These are phyloP conservation scores for Callimorpha dominula DNA, from an alignment of 2,888 invertebrate species.

Conservation along the genomic window DNA sequence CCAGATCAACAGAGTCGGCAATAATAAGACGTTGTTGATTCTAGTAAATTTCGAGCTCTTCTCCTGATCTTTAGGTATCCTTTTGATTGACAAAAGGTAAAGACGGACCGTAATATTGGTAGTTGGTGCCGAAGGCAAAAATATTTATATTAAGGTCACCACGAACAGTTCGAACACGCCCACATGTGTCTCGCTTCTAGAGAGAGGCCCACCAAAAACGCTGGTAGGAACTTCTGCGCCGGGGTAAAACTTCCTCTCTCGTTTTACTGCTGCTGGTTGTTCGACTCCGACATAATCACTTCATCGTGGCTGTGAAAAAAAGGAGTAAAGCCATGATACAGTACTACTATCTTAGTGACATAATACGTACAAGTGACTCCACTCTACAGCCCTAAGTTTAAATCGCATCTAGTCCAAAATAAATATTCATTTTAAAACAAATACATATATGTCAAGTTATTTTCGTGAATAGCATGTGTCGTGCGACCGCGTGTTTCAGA, in stretches of 20 bases:
- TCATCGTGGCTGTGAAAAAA: neutral
- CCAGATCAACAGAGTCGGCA: no score
- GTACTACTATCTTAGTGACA: no score
- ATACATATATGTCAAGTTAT: conserved; percentile 30
- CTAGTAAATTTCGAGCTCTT: no score
- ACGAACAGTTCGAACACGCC: neutral
- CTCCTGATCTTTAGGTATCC: neutral
- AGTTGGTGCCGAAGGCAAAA: neutral
- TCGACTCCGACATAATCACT: neutral
- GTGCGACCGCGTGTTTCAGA: conserved; percentile 43
- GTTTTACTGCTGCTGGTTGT: neutral
- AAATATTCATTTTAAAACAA: conserved; percentile 14
- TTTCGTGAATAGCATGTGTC: conserved; percentile 24
- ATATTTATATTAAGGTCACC: neutral
- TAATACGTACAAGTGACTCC: neutral
- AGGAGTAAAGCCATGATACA: neutral
- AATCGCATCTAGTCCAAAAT: conserved; percentile 3
- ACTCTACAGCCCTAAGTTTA: neutral
- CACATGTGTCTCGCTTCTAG: neutral
- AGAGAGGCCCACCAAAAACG: neutral
- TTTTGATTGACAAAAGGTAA: neutral
- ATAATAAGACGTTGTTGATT: no score
- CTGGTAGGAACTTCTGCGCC: no score
- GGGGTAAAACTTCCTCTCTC: neutral
- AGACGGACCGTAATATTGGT: neutral